Percentiles rank a stretch among this genome's conserved stretches.
Evolutionary conservation across 2,113 vertebrate species (phyloP).

Genomic region (Pampusana beccarii): DNA sequence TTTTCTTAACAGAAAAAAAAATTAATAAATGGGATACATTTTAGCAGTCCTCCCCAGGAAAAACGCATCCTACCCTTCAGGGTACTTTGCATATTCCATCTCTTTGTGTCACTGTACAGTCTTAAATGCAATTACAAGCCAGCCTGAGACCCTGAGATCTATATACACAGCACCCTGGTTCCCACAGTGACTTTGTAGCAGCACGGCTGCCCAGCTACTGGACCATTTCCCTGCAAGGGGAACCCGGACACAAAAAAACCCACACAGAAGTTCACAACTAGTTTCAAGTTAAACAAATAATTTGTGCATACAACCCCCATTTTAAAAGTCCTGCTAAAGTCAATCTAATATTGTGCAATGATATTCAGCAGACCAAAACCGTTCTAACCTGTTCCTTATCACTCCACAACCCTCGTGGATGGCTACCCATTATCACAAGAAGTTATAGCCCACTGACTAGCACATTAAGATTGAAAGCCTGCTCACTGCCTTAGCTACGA

Average conservation of each 20-base stretch:
- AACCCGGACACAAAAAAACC: background rate
- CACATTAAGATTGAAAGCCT: slow-evolving; percentile 24
- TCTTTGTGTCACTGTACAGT: background rate
- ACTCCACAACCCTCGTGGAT: background rate
- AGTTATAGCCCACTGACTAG: background rate
- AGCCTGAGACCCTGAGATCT: background rate
- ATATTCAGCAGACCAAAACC: background rate
- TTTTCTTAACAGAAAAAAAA: background rate
- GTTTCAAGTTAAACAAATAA: slow-evolving; percentile 24
- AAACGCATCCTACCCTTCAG: background rate
- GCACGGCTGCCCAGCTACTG: background rate
- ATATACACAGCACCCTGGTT: background rate
- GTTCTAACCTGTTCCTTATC: slow-evolving; percentile 29
- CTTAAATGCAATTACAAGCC: background rate
- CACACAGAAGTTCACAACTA: background rate
- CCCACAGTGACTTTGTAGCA: background rate
- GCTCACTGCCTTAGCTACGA: background rate
- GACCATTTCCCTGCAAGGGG: background rate
- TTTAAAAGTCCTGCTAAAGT: background rate
- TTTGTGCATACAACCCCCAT: background rate
- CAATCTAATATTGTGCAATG: background rate
- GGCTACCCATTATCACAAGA: background rate
- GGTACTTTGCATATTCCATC: background rate
- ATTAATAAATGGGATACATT: background rate
- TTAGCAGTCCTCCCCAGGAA: background rate